Base-by-base conservation (phyloP, 2,888 invertebrate species). In the Cyclophora albipunctata region DNA sequence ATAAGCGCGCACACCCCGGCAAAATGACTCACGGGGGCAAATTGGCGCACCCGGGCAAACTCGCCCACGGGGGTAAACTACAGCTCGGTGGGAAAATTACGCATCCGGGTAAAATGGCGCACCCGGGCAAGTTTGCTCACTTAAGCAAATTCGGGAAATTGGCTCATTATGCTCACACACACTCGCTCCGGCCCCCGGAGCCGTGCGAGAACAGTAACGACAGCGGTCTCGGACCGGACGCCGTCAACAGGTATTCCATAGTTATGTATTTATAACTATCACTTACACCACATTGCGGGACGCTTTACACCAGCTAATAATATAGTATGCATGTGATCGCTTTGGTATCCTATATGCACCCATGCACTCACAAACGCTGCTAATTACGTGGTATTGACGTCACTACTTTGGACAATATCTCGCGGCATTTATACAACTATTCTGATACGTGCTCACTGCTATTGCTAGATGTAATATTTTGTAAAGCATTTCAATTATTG, bases 151-250 rank as follows among this genome's bases (percentile, higher is more conserved):
- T 87, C 72, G 81, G 81, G 57, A 79, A 84, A 66, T 65, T 80
- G 54, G 63, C 78, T 50, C 79, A 83, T 66, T 80, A 84, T 77
- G 70, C 86, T 57, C 81, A 87, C 80, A 79, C 86, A 71, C 90
- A 90, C 66, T 55, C 79, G 42, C 64, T 89, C 61, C 75, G 89
- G 59, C 87, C 88, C 47, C 79, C 90, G 42, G 90, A 90, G 73
- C 91, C 92, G 55, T 95, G 95, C 77, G 96, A 96, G 78, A 96
- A 95, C 83, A 96, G 96, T 57, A 96, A 95, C 87, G 96, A 96
- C 83, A 96, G 96, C 62, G 96, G 96, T 37, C 91, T 96, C 63
- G 96, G 96, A 52, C 94, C 94, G 60, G 96, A 96, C 76, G 93
- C 91, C 60, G 68, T 74, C 45, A 78, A 81, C 81, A 87, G 87